Evolutionary conservation across 2,888 invertebrate species (phyloP).

Genomic region (Sipha maydis): DNA sequence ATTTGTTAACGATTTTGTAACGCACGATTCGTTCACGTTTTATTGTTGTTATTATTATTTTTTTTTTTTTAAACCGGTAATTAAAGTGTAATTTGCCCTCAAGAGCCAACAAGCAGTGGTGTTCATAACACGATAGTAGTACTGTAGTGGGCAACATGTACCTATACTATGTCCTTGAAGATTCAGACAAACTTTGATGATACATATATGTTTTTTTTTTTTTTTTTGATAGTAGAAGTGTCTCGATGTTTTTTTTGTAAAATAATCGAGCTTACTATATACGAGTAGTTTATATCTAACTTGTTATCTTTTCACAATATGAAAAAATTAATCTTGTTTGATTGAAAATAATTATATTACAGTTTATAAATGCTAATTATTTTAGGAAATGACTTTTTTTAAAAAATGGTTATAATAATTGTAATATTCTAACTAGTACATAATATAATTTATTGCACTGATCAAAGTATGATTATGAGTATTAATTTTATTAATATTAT

Average conservation of each 20-base stretch:
- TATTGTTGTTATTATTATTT: conserved; percentile 54
- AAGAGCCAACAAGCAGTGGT: conserved; percentile 51
- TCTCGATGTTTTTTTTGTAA: conserved; percentile 1
- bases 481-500: background rate
- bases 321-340: background rate
- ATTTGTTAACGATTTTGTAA: conserved; percentile 61
- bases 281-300: background rate
- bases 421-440: background rate
- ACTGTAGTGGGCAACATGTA: background rate
- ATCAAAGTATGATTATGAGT: background rate
- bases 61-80: conserved; percentile 56
- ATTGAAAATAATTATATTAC: background rate
- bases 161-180: conserved; percentile 43
- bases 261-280: background rate
- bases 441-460: background rate
- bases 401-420: background rate
- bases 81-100: conserved; percentile 60
- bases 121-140: conserved; percentile 32
- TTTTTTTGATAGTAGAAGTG: conserved; percentile 12
- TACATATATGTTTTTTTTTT: background rate
- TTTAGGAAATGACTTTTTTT: background rate
- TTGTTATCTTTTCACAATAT: background rate
- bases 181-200: conserved; percentile 49
- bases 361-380: background rate
- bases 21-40: conserved; percentile 62